A percentile compares a stretch with the other conserved stretches of the same genome.
These are phyloP conservation scores for Contarinia nasturtii DNA, from an alignment of 1,140 invertebrate species.

Conservation along the genomic window DNA sequence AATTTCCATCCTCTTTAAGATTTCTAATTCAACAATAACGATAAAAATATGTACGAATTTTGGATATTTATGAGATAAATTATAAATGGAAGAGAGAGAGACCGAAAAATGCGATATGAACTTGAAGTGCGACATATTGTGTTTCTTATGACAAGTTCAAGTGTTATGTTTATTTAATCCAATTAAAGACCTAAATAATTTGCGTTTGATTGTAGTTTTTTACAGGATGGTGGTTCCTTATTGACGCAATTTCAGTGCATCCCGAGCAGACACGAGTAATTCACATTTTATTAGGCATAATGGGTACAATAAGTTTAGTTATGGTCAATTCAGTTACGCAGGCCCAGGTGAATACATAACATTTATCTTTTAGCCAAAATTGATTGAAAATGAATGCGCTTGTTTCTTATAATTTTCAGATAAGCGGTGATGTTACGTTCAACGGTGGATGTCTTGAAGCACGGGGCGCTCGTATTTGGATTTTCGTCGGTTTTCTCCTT, in stretches of 20 bases:
- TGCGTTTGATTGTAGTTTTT: constrained; percentile 57
- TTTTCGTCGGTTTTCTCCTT: constrained; percentile 90
- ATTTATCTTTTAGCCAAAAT: too few species aligned
- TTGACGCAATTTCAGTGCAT: constrained; percentile 76
- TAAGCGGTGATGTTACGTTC: constrained; percentile 25
- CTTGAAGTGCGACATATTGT: constrained; percentile 1
- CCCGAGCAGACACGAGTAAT: constrained; percentile 39
- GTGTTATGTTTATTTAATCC: constrained; percentile 4
- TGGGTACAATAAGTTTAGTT: constrained; percentile 82
- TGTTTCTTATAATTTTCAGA: not conserved
- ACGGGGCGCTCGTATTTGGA: constrained; percentile 78
- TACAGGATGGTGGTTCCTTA: constrained; percentile 93
- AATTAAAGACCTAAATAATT: not conserved
- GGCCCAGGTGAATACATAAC: constrained; percentile 53
- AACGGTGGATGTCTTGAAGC: constrained; percentile 75
- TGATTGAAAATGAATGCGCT: not conserved
- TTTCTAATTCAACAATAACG: too few species aligned
- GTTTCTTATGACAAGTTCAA: not conserved
- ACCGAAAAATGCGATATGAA: constrained; percentile 1
- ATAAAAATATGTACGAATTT: not conserved
- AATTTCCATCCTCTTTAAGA: not conserved
- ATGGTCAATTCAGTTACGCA: constrained; percentile 97
- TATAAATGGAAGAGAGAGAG: not conserved
- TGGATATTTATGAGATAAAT: not conserved
- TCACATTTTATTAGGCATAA: constrained; percentile 85